Evolutionary conservation across 2,113 vertebrate species (phyloP), one percentile per base, ranked within the genome.

Genomic region (Progne subis): DNA sequence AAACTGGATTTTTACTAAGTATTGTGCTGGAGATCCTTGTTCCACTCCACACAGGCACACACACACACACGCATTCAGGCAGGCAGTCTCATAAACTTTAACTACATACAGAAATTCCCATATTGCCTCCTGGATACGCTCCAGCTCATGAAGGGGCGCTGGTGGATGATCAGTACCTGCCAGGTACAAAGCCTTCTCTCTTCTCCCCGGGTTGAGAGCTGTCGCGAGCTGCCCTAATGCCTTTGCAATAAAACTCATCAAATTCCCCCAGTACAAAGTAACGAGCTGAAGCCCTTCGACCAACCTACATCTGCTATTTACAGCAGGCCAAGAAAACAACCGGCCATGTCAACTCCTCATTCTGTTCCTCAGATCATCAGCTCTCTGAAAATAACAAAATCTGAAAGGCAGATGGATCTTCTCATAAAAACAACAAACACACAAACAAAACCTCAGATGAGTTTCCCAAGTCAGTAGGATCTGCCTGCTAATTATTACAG

Each of bases 351-450:
- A 95, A 17, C 86, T 78, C 93, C 91, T 89, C 91, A 76, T 86
- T 94, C 77, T 65, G 80, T 88, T 93, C 95, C 86, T 92, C 95
- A 94, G 95, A 95, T 95, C 95, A 92, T 93, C 95, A 93, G 1
- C 69, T 88, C 91, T 46, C 82, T 90, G 93, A 78, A 92, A 90
- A 96, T 88, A 96, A 95, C 92, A 93, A 78, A 96, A 95, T 75
- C 82, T 81, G 92, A 97, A 79, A 95, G 88, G 92, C 95, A 96
- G 95, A 96, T 97, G 95, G 95, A 90, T 90, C 82, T 83, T 86
- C 93, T 95, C 93, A 95, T 96, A 94, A 96, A 96, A 96, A 88
- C 86, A 96, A 95, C 95, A 96, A 96, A 96, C 78, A 95, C 69
- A 78, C 92, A 95, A 96, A 96, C 94, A 96, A 92, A 93, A 82